Conservation (phyloP, 2,113 vertebrate species). For the Rynchops niger region DNA sequence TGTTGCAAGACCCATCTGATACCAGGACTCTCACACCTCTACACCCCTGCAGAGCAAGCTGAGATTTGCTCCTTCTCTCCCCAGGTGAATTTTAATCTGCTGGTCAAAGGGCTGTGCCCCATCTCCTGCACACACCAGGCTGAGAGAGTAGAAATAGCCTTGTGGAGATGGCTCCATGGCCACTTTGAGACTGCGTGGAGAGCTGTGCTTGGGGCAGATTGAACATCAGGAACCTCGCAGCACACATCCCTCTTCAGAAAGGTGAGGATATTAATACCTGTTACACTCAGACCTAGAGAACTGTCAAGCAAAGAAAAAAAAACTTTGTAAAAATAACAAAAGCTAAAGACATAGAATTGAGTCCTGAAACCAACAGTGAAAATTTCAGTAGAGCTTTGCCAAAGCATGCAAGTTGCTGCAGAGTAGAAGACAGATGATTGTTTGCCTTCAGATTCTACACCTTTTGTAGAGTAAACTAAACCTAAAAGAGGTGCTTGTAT, state of each 20-base stretch:
- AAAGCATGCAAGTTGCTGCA: not conserved
- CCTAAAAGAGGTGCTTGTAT: not conserved
- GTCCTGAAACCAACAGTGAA: not conserved
- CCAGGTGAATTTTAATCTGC: not conserved
- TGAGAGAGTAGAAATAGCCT: not conserved
- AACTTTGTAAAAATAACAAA: not conserved
- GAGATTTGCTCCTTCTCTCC: not conserved
- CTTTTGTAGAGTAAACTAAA: too few relatives aligned
- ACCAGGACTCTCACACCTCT: not conserved
- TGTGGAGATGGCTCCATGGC: not conserved
- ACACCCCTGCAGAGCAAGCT: not conserved
- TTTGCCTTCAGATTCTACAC: not conserved
- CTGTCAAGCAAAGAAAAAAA: not conserved
- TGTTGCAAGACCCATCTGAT: not conserved
- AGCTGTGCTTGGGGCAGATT: not conserved
- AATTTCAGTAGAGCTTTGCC: not conserved
- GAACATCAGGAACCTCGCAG: not conserved
- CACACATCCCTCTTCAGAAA: not conserved
- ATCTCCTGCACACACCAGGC: not conserved
- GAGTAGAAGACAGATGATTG: not conserved
- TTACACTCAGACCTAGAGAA: not conserved
- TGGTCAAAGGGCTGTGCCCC: not conserved
- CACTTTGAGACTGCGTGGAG: not conserved
- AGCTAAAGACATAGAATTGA: not conserved
- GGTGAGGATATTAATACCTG: not conserved